phyloP scores from a whole-genome alignment of 2,888 invertebrate genomes.

The Rhyacophila evoluta region DNA sequence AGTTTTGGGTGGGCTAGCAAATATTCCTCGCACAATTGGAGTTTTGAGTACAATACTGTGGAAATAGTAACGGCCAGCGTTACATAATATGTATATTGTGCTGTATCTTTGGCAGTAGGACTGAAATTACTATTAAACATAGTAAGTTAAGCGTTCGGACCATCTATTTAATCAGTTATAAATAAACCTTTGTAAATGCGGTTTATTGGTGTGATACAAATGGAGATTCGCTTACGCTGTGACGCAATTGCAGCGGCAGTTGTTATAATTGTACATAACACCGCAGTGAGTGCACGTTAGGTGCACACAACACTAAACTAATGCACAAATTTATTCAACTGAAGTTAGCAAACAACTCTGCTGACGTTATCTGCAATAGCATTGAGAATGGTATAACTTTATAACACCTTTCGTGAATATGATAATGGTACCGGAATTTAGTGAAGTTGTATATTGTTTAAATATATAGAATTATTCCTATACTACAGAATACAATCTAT shows the following conservation, averaged over 20 bases:
- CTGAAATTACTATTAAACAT: no score
- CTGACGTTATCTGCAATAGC: background rate
- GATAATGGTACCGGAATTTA: background rate
- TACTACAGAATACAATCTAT: no score
- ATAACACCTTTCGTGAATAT: background rate
- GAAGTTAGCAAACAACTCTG: background rate
- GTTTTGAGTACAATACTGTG: no score
- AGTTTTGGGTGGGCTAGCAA: no score
- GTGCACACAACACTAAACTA: background rate
- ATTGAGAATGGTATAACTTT: background rate
- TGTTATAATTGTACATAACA: background rate
- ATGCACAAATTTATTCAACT: background rate
- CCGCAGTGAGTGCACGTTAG: background rate
- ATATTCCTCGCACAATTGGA: no score
- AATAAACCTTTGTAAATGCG: constrained; percentile 37
- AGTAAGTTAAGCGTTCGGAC: no score
- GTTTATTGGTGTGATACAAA: constrained; percentile 43
- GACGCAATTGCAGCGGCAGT: background rate
- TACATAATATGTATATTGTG: no score
- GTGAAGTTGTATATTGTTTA: background rate
- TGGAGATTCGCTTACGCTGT: constrained; percentile 41
- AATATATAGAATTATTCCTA: no score
- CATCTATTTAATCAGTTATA: background rate
- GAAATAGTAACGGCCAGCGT: no score
- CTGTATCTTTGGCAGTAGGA: no score